Evolutionary conservation across 2,888 invertebrate species (phyloP), one percentile per base, ranked within the genome.

Genomic region (Phyto melanocephala): DNA sequence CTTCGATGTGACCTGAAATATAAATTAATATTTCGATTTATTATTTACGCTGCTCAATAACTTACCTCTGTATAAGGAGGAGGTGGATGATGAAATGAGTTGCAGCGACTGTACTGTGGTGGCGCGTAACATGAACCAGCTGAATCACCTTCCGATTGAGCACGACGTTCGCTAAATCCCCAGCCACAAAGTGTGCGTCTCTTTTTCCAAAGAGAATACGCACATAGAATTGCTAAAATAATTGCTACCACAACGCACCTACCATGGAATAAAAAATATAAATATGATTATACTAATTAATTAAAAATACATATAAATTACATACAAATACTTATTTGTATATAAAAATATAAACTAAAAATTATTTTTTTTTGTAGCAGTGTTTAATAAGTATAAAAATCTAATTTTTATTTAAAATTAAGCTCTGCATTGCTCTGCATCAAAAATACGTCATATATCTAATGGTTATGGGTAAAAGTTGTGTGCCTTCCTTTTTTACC

Each of bases 21-120:
- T 13, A 37, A 52, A 28, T 8, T 10, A 1, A 28, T n/a, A 28
- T 28, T 5, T 5, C 6, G 6, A 28, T 28, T 3, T 28, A 3
- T 28, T 28, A 28, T 28, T 6, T 15, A 15, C 0, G 11, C 6
- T n/a, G 1, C 4, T 37, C 13, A 11, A 13, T 15, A 40, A 81
- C 80, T 87, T 90, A 96, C 96, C 94, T 96, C 96, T 81, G 95
- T 95, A 91, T 96, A 96, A 0, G 96, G 96, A 20, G 96, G 96
- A 33, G 96, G 96, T 1, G 95, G 94, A 89, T 95, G 95, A 87
- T 95, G 95, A 89, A 96, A 95, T 77, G 96, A 96, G 80, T 95
- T 95, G 88, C 96, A 96, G 88, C 96, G 94, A 89, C 95, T 95
- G 90, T 96, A 96, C 86, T 95, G 95, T 0, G 96, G 96, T 8